A percentile compares a stretch with the other conserved stretches of the same genome.
phyloP scores from a whole-genome alignment of 1,140 invertebrate genomes.

The Papilio xuthus region DNA sequence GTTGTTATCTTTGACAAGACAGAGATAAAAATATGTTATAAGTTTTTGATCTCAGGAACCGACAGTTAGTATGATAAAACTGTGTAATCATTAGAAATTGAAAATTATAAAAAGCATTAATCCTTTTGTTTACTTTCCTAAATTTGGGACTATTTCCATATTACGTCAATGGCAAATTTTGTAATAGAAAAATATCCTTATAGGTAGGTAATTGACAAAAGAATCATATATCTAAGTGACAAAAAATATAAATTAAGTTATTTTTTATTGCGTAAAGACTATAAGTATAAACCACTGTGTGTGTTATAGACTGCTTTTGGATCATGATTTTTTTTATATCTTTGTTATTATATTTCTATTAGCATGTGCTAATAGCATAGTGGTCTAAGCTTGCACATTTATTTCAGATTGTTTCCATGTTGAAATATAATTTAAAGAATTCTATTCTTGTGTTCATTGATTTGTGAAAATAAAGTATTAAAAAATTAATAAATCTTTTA shows the following conservation, averaged over 20 bases:
- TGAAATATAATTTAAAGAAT: slow-evolving; percentile 30
- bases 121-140: not conserved
- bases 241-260: not conserved
- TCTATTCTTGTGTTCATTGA: slow-evolving; percentile 34
- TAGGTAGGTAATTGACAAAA: not conserved
- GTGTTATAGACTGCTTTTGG: slow-evolving; percentile 13
- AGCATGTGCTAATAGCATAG: not conserved
- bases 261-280: not conserved
- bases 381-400: slow-evolving; percentile 11
- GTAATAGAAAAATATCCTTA: not conserved
- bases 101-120: not conserved
- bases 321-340: slow-evolving; percentile 22
- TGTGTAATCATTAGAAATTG: slow-evolving; percentile 1
- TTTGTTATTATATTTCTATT: not conserved
- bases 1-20: no score
- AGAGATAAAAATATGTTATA: no score
- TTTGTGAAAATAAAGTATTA: slow-evolving; percentile 29
- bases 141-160: not conserved
- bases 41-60: no score
- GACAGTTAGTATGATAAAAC: slow-evolving; percentile 21
- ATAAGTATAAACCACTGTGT: slow-evolving; percentile 5
- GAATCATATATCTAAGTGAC: not conserved
- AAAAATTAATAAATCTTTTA: not conserved
- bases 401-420: slow-evolving; percentile 22
- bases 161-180: not conserved